Percentiles rank a stretch among this genome's conserved stretches.
Evolutionary conservation across 2,113 vertebrate genomes (phyloP).

Genomic region (Microcebus tavaratra): DNA sequence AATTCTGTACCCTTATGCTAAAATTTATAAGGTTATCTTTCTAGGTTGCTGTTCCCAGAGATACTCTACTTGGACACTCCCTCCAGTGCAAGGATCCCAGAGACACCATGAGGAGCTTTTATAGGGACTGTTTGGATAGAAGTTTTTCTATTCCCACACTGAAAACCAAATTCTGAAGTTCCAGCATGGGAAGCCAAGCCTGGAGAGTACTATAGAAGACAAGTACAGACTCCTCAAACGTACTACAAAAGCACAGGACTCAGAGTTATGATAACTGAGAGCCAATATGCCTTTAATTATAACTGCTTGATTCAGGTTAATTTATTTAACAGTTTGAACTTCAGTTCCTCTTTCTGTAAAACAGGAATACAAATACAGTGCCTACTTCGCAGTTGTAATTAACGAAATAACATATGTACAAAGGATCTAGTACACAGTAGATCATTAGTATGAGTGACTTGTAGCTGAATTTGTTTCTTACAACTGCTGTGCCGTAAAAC

Average conservation of each 20-base stretch:
- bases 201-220: not conserved
- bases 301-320: not conserved
- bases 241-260: not conserved
- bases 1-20: not conserved
- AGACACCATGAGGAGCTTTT: not conserved
- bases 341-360: not conserved
- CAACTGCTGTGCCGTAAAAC: not conserved
- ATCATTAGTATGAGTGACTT: not conserved
- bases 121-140: not conserved
- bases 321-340: constrained; percentile 8
- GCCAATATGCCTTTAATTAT: not conserved
- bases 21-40: not conserved
- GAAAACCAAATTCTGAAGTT: not conserved
- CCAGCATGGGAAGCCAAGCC: not conserved
- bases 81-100: not conserved
- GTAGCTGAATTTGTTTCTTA: not conserved
- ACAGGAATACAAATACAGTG: not conserved
- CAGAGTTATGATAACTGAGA: not conserved
- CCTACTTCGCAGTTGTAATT: not conserved
- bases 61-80: not conserved
- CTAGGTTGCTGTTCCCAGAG: not conserved
- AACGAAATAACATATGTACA: not conserved
- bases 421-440: not conserved
- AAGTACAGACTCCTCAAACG: not conserved
- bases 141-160: not conserved